These are phyloP conservation scores for Aphidoletes aphidimyza DNA, from an alignment of 2,888 invertebrate genomes.

Conservation along the genomic window DNA sequence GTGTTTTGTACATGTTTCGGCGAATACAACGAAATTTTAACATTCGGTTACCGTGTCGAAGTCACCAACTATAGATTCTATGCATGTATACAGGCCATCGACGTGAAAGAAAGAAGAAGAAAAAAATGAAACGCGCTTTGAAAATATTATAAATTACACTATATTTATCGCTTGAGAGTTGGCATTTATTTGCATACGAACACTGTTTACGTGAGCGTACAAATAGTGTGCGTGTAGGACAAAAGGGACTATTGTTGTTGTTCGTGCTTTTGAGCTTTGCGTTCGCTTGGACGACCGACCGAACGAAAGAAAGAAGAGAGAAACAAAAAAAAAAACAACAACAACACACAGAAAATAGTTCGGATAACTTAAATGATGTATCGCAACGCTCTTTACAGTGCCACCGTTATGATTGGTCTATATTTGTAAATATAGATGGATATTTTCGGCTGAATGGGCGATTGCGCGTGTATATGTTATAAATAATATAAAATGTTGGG, in stretches of 20 bases:
- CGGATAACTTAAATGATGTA: constrained; percentile 25
- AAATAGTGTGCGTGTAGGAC: neutral
- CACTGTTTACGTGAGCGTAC: neutral
- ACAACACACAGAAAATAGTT: too few relatives aligned
- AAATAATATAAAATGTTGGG: too few relatives aligned
- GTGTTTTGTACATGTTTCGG: neutral
- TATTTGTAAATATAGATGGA: neutral
- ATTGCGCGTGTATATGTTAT: constrained; percentile 9
- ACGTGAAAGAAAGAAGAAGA: neutral
- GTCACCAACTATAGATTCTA: neutral
- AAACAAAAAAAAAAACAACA: too few relatives aligned
- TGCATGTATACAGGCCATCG: constrained; percentile 20
- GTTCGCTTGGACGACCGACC: too few relatives aligned
- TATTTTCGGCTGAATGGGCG: neutral
- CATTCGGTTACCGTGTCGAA: neutral
- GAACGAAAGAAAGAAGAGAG: neutral
- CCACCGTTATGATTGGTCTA: neutral
- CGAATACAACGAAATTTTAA: neutral
- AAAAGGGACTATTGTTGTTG: neutral
- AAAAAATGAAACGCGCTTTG: neutral
- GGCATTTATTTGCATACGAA: neutral
- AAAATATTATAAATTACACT: constrained; percentile 24
- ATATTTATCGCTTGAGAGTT: constrained; percentile 4
- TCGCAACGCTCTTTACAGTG: neutral
- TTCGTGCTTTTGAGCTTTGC: neutral